These are phyloP conservation scores for Drosophila orosa DNA, from an alignment of 1,140 invertebrate genomes.

Conservation along the genomic window DNA sequence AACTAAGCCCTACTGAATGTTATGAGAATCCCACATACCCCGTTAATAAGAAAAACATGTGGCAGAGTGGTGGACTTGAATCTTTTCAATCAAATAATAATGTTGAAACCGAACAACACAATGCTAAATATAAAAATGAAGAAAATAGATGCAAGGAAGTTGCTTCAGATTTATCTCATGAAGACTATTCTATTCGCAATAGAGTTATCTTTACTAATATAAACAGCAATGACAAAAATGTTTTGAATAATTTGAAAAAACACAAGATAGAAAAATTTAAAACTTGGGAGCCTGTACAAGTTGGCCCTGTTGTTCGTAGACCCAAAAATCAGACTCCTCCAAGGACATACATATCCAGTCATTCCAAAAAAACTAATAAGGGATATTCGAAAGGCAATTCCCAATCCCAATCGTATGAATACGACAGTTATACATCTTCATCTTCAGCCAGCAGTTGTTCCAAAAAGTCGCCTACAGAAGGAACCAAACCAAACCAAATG, in stretches of 20 bases:
- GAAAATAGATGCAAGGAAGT: not conserved
- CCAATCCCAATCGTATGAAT: not conserved
- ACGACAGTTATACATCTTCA: not conserved
- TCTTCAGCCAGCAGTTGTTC: not conserved
- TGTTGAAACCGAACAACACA: not conserved
- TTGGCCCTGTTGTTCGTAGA: too few species aligned
- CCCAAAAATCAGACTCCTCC: too few species aligned
- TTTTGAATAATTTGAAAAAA: slow-evolving; percentile 12
- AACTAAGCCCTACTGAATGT: not conserved
- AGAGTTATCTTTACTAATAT: slow-evolving; percentile 5
- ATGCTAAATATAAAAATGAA: too few species aligned
- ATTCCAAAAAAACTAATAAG: not conserved
- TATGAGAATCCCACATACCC: not conserved
- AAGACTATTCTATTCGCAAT: not conserved
- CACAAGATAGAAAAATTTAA: not conserved
- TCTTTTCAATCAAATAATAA: not conserved
- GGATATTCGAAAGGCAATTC: not conserved
- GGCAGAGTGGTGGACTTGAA: not conserved
- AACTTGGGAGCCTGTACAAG: not conserved
- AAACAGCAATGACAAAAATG: slow-evolving; percentile 37
- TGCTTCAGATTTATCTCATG: too few species aligned
- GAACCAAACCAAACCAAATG: not conserved
- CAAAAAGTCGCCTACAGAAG: not conserved
- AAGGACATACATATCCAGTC: too few species aligned
- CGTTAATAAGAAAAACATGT: not conserved